Percentiles rank a stretch among this genome's conserved stretches.
These are phyloP conservation scores for Dinoponera quadriceps DNA, from an alignment of 1,140 invertebrate genomes.

Conservation along the genomic window DNA sequence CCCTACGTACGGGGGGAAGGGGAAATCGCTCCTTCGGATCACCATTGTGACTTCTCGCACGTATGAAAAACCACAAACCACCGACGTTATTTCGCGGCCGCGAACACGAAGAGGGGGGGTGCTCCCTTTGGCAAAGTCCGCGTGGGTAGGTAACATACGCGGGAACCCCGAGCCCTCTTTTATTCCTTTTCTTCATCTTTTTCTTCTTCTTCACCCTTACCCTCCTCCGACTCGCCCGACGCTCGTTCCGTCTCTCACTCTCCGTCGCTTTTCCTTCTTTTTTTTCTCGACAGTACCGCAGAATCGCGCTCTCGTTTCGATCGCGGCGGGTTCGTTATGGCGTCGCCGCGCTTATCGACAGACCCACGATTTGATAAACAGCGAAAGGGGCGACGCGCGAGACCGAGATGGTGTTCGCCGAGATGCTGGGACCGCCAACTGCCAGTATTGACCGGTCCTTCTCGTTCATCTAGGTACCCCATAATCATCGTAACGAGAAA, in stretches of 20 bases:
- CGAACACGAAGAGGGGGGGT: slow-evolving; percentile 73
- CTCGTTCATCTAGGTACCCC: too few relatives aligned
- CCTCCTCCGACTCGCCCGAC: slow-evolving; percentile 25
- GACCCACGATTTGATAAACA: slow-evolving; percentile 50
- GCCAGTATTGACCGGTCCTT: too few relatives aligned
- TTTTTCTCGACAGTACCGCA: slow-evolving; percentile 40
- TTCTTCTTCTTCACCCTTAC: slow-evolving; percentile 5
- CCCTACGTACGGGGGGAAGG: slow-evolving; percentile 47
- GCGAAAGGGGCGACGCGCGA: slow-evolving; percentile 4
- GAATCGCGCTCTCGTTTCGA: slow-evolving; percentile 62
- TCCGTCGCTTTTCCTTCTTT: slow-evolving; percentile 12
- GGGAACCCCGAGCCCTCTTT: slow-evolving; percentile 6
- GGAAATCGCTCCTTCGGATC: slow-evolving; percentile 62
- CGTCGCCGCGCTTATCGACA: slow-evolving; percentile 29
- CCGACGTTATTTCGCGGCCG: slow-evolving; percentile 76
- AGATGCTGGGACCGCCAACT: too few relatives aligned
- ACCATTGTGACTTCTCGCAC: slow-evolving; percentile 76
- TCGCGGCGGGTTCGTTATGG: slow-evolving; percentile 51
- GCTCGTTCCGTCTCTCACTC: not conserved
- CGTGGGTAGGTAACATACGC: slow-evolving; percentile 61
- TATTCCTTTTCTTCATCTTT: not conserved
- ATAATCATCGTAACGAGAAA: not conserved
- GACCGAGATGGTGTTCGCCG: not conserved
- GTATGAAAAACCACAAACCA: slow-evolving; percentile 78
- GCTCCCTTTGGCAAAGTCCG: slow-evolving; percentile 55